Conservation (phyloP, 2,797 vertebrate genomes). For the Ctenopoma kingsleyae region DNA sequence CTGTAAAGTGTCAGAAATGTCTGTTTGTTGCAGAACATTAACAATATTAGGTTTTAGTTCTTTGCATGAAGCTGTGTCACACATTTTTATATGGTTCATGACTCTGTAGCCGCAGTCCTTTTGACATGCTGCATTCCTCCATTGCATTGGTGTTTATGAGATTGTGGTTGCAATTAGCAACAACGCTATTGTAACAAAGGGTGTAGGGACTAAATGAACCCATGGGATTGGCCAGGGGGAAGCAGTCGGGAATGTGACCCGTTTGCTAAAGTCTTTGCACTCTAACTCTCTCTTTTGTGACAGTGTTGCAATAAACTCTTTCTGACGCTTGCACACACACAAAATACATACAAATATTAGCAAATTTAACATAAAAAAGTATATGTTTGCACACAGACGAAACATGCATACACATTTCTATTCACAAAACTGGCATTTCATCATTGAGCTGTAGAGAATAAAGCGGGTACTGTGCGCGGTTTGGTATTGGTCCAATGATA, state of each 20-base stretch:
- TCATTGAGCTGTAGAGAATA: slow-evolving; percentile 29
- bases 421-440: slow-evolving; percentile 20
- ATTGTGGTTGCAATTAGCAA: slow-evolving; percentile 64
- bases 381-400: neutral
- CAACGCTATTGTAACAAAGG: slow-evolving; percentile 52
- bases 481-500: slow-evolving; percentile 43
- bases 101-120: slow-evolving; percentile 36
- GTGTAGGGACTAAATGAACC: slow-evolving; percentile 48
- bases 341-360: slow-evolving; percentile 13
- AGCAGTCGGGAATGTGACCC: slow-evolving; percentile 61
- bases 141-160: slow-evolving; percentile 28
- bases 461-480: slow-evolving; percentile 43
- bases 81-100: slow-evolving; percentile 28
- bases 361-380: slow-evolving; percentile 9
- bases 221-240: slow-evolving; percentile 57
- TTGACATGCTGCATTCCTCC: slow-evolving; percentile 42
- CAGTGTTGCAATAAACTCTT: slow-evolving; percentile 22
- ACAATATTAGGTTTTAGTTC: slow-evolving; percentile 8
- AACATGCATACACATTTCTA: neutral
- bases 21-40: slow-evolving; percentile 1
- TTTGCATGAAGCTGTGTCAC: slow-evolving; percentile 27
- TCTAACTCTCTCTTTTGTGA: slow-evolving; percentile 35
- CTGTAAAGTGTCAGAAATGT: neutral
- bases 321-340: slow-evolving; percentile 25
- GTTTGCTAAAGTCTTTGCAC: slow-evolving; percentile 57